Percentiles rank a stretch among this genome's conserved stretches.
These are phyloP conservation scores for Nibea coibor DNA, from an alignment of 2,113 vertebrate species.

Conservation along the genomic window DNA sequence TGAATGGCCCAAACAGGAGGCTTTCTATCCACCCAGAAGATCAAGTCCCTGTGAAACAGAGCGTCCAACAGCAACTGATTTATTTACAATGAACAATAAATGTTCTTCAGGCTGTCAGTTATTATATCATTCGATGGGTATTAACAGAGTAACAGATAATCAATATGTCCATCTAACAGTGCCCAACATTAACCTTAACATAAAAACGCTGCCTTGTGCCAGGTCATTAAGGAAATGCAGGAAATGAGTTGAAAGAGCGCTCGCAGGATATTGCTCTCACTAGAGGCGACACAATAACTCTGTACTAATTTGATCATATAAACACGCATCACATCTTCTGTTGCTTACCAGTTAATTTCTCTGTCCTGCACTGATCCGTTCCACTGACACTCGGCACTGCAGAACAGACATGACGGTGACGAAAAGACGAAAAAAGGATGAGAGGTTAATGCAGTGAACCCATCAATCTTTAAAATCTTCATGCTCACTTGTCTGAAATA, in stretches of 20 bases:
- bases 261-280: not conserved
- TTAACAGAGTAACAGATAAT: not conserved
- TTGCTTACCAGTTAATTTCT: conserved; percentile 83
- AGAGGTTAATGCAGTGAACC: not conserved
- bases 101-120: not conserved
- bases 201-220: conserved; percentile 18
- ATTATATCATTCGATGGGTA: not conserved
- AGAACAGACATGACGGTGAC: not conserved
- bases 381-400: conserved; percentile 78
- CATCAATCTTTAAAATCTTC: not conserved
- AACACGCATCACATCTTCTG: conserved; percentile 24
- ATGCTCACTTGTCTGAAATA: not conserved
- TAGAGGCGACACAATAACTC: not conserved
- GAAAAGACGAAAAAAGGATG: not conserved
- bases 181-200: not conserved
- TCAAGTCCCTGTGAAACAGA: conserved; percentile 77
- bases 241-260: conserved; percentile 5
- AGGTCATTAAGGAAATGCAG: conserved; percentile 5
- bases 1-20: conserved; percentile 93
- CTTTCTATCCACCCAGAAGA: conserved; percentile 93
- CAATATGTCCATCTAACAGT: not conserved
- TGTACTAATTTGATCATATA: not conserved
- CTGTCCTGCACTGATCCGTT: conserved; percentile 76
- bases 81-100: conserved; percentile 11
- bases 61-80: conserved; percentile 4